Percentiles rank a stretch among this genome's conserved stretches.
Conservation (phyloP, 2,113 vertebrate species). For the Otocyon megalotis region DNA sequence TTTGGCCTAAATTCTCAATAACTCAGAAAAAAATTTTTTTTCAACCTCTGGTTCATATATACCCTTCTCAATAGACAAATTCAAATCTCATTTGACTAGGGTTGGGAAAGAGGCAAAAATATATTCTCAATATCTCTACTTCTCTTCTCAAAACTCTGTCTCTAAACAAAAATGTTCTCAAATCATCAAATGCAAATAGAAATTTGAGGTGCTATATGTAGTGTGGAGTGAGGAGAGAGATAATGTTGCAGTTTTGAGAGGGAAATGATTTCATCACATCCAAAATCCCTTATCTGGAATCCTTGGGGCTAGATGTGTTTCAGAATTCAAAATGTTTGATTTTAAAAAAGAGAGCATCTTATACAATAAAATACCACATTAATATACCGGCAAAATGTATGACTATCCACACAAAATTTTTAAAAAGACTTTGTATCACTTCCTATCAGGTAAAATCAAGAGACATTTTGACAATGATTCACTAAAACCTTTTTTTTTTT, state of each 20-base stretch:
- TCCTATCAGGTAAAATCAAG: neutral
- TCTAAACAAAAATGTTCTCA: neutral
- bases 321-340: neutral
- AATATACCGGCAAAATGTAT: neutral
- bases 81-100: neutral
- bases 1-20: neutral
- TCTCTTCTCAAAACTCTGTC: neutral
- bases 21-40: neutral
- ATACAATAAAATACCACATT: neutral
- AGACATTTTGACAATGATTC: neutral
- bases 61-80: neutral
- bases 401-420: neutral
- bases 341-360: neutral
- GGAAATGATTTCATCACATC: neutral
- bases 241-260: neutral
- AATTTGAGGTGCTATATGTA: neutral
- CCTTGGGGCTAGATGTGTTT: neutral
- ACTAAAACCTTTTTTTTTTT: neutral
- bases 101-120: neutral
- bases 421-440: neutral
- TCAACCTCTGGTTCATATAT: neutral
- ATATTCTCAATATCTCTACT: neutral
- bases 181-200: neutral
- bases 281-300: neutral
- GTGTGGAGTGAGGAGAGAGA: neutral